Evolutionary conservation across 2,888 invertebrate genomes (phyloP).

Genomic region (Dexiosoma caninum): DNA sequence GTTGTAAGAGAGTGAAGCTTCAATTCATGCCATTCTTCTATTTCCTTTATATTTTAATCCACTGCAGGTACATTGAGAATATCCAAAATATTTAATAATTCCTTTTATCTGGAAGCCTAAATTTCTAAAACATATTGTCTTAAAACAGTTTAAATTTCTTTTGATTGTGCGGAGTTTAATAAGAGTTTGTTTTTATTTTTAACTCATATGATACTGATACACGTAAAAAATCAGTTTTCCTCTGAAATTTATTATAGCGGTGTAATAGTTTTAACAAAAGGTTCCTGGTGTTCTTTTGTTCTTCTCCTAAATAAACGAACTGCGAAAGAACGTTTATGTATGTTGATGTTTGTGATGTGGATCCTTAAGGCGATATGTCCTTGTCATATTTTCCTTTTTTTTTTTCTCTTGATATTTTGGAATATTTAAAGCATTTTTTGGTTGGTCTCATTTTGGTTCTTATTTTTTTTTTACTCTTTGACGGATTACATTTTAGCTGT

Average conservation of each 20-base stretch:
- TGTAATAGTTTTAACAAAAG: neutral
- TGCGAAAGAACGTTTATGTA: neutral
- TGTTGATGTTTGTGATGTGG: neutral
- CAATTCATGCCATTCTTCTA: no score
- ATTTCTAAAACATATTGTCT: no score
- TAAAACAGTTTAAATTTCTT: no score
- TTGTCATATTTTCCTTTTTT: slow-evolving; percentile 39
- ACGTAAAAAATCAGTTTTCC: neutral
- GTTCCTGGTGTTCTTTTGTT: neutral
- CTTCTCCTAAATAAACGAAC: neutral
- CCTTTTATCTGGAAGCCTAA: no score
- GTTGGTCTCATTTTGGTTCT: neutral
- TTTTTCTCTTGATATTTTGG: neutral
- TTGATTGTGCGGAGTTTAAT: neutral
- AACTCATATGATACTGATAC: no score
- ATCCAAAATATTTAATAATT: no score
- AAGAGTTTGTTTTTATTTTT: no score
- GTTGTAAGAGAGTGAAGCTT: no score
- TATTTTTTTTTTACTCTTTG: neutral
- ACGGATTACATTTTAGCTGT: neutral
- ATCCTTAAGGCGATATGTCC: slow-evolving; percentile 37
- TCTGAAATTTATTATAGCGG: neutral
- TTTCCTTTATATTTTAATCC: no score
- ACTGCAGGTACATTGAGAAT: no score
- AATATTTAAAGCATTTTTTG: neutral